A percentile compares a stretch with the other conserved stretches of the same genome.
Evolutionary conservation across 2,797 vertebrate genomes (phyloP).

Genomic region (Alfaro cultratus): DNA sequence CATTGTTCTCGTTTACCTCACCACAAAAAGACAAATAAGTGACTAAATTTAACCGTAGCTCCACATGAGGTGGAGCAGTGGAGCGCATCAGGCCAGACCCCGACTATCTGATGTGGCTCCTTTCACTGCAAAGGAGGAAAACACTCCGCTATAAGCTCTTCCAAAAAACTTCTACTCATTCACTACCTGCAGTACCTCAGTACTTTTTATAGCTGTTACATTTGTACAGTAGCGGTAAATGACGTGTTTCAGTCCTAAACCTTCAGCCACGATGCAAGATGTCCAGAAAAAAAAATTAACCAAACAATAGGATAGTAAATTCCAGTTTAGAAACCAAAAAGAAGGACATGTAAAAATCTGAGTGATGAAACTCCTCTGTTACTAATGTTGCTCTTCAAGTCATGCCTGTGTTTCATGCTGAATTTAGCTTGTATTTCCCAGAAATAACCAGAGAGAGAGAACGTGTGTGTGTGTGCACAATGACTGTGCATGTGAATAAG

Average conservation of each 20-base stretch:
- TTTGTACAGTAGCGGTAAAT: constrained; percentile 13
- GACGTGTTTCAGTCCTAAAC: constrained; percentile 4
- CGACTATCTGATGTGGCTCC: constrained; percentile 4
- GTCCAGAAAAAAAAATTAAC: not conserved
- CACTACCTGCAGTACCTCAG: constrained; percentile 38
- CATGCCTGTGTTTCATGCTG: constrained; percentile 23
- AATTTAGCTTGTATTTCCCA: constrained; percentile 17
- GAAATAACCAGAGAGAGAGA: not conserved
- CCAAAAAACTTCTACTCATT: constrained; percentile 3
- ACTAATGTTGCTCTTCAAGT: constrained; percentile 22
- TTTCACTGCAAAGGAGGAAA: constrained; percentile 6
- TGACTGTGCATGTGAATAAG: not conserved
- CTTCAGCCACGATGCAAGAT: not conserved
- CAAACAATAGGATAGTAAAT: not conserved
- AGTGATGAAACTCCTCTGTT: not conserved
- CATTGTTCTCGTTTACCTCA: not conserved
- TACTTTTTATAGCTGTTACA: constrained; percentile 18
- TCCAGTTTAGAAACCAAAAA: not conserved
- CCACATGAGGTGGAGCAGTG: too few species aligned
- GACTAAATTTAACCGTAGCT: not conserved
- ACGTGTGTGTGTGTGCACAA: not conserved
- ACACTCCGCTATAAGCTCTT: constrained; percentile 39
- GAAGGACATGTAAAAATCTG: not conserved
- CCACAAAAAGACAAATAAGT: not conserved
- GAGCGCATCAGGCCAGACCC: not conserved